phyloP scores from a whole-genome alignment of 2,888 invertebrate species.

The Parnassius apollo region DNA sequence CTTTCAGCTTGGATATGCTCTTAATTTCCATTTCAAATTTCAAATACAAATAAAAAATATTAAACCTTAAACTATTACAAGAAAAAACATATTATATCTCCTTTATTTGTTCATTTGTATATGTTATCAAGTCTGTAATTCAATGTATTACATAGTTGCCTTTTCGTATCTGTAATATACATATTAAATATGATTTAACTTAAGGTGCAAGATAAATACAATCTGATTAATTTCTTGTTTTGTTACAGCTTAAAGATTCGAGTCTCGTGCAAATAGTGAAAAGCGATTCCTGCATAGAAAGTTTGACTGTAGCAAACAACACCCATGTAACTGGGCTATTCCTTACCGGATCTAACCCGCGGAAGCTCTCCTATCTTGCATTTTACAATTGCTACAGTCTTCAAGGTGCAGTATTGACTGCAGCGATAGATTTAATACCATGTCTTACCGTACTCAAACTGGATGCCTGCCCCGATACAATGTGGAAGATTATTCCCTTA shows the following conservation, averaged over 20 bases:
- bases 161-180: too few relatives aligned
- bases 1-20: too few relatives aligned
- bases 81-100: too few relatives aligned
- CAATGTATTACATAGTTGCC: too few relatives aligned
- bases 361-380: constrained; percentile 50
- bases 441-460: constrained; percentile 56
- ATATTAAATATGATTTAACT: too few relatives aligned
- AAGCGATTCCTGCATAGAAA: constrained; percentile 57
- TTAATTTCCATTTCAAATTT: too few relatives aligned
- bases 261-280: constrained; percentile 67
- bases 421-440: constrained; percentile 55
- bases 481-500: constrained; percentile 65
- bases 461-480: constrained; percentile 58
- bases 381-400: constrained; percentile 72
- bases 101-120: too few relatives aligned
- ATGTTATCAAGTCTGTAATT: too few relatives aligned
- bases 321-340: constrained; percentile 69
- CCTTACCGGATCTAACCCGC: constrained; percentile 54
- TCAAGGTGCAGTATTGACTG: constrained; percentile 61
- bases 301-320: constrained; percentile 61
- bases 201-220: too few relatives aligned
- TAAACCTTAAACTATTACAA: too few relatives aligned
- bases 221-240: constrained; percentile 1
- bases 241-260: constrained; percentile 64
- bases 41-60: too few relatives aligned